Evolutionary conservation across 2,113 vertebrate species (phyloP).

Genomic region (Oryzias melastigma): DNA sequence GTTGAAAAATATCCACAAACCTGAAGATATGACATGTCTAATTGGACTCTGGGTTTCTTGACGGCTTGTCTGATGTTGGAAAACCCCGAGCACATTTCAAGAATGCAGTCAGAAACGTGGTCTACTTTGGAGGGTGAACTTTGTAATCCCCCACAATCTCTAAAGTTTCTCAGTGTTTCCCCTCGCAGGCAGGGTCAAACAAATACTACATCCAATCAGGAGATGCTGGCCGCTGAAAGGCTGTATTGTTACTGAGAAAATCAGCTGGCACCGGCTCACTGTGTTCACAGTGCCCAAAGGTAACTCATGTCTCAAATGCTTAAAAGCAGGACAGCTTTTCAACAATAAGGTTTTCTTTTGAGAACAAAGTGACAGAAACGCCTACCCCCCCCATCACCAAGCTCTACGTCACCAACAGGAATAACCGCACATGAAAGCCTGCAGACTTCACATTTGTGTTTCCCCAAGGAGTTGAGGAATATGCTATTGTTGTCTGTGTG

Average conservation of each 20-base stretch:
- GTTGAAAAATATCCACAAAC: neutral
- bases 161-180: neutral
- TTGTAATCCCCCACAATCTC: neutral
- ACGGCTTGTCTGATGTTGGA: slow-evolving; percentile 4
- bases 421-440: slow-evolving; percentile 1
- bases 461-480: slow-evolving; percentile 17
- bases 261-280: slow-evolving; percentile 7
- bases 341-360: neutral
- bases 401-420: slow-evolving; percentile 13
- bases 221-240: slow-evolving; percentile 16
- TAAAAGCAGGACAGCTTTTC: neutral
- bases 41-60: slow-evolving; percentile 1
- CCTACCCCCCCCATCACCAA: neutral
- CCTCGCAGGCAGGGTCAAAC: neutral
- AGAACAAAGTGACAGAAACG: slow-evolving; percentile 5
- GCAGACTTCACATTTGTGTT: slow-evolving; percentile 1
- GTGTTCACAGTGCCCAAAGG: slow-evolving; percentile 9
- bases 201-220: slow-evolving; percentile 3
- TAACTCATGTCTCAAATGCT: neutral
- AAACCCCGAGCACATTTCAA: neutral
- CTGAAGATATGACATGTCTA: neutral
- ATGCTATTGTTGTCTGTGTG: slow-evolving; percentile 10
- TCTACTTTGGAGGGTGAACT: neutral
- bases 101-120: neutral
- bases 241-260: slow-evolving; percentile 24